A percentile compares a stretch with the other conserved stretches of the same genome.
Conservation (phyloP, 2,113 vertebrate genomes). For the Cavia porcellus region DNA sequence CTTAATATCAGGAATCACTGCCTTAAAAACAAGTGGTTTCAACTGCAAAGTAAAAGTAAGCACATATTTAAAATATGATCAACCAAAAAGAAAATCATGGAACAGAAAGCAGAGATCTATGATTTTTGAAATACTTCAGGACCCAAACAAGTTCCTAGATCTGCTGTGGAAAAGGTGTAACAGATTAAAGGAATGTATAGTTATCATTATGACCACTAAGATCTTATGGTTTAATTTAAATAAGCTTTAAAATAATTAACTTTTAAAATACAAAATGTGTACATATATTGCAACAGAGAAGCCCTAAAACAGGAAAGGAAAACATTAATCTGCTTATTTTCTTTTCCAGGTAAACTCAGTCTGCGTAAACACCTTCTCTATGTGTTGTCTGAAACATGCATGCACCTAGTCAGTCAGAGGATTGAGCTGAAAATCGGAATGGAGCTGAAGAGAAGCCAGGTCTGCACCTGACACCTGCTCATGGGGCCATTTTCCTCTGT, state of each 20-base stretch:
- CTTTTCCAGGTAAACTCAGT: not conserved
- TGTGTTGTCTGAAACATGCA: not conserved
- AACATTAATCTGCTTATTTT: not conserved
- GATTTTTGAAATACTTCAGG: not conserved
- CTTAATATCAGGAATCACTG: conserved; percentile 21
- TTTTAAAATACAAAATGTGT: not conserved
- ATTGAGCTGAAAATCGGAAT: not conserved
- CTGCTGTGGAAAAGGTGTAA: not conserved
- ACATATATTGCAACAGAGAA: not conserved
- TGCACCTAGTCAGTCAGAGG: not conserved
- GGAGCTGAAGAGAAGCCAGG: not conserved
- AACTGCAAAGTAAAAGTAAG: conserved; percentile 25
- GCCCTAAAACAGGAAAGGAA: not conserved
- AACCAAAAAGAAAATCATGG: not conserved
- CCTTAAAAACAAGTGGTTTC: conserved; percentile 12
- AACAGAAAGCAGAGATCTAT: not conserved
- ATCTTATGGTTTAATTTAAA: not conserved
- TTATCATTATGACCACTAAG: not conserved
- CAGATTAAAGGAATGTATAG: not conserved
- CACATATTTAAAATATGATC: not conserved
- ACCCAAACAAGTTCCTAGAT: not conserved
- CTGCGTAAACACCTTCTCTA: not conserved
- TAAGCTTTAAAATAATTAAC: not conserved
- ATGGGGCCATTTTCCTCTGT: not conserved
- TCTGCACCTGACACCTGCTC: not conserved